Evolutionary conservation across 2,888 invertebrate genomes (phyloP), one percentile per base, ranked within the genome.

Genomic region (Polydrusus tereticollis): DNA sequence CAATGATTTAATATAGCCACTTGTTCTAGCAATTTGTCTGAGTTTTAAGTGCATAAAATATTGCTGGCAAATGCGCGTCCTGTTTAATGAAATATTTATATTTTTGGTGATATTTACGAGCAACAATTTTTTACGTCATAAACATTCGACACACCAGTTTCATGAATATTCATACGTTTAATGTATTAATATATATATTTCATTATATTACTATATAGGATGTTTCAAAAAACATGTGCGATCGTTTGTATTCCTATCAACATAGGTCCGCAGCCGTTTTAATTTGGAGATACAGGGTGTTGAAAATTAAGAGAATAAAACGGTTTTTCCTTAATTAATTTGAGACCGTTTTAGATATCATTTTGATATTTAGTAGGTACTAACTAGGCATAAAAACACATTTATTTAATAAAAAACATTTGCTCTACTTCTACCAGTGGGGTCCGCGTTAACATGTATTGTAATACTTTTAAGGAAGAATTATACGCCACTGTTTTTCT

Each of bases 51-150:
- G 20, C 20, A 47, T 47, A 47, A 47, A 47, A 47, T 47, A 47
- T 47, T n/a, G 23, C 47, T 12, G 47, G 5, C 20, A 47, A 20
- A 12, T 47, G 12, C 21, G 12, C 8, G 21, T 47, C n/a, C 21
- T 47, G 47, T 47, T 21, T 21, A 23, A 47, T n/a, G n/a, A n/a
- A 23, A 21, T 47, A 47, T 47, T 47, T 47, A 47, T 47, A 23
- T 47, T 47, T 47, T 21, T 23, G n/a, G 47, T 47, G 23, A 47
- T 47, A 47, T 47, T 47, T 47, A 47, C 23, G 47, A n/a, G 47
- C 2, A 47, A 1, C 23, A 3, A 47, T 47, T 47, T 47, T 47
- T 47, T 47, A 20, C 21, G 45, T 45, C 21, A 47, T 47, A 47
- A 47, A 47, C 47, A 47, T 47, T 47, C 23, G 10, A 21, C 45